Percentiles rank a stretch among this genome's conserved stretches.
Conservation (phyloP, 2,888 invertebrate genomes). For the Charanyca ferruginea region DNA sequence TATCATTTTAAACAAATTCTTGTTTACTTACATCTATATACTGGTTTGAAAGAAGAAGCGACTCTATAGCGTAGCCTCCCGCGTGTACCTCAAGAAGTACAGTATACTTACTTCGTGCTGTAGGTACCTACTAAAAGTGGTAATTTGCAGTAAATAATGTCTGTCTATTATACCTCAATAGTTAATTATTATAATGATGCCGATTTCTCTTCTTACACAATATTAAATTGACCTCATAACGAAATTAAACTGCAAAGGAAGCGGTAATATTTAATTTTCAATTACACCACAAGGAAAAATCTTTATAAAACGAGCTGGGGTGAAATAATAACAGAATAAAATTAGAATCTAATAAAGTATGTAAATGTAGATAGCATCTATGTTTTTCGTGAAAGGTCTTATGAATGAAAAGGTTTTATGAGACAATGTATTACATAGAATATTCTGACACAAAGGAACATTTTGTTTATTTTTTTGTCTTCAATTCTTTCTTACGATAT, state of each 20-base stretch:
- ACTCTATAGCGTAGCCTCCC: neutral
- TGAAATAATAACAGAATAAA: conserved; percentile 37
- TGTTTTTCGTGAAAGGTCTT: conserved; percentile 15
- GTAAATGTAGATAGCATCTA: conserved; percentile 3
- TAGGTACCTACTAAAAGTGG: too few relatives aligned
- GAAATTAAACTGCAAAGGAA: conserved; percentile 39
- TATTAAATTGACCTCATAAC: conserved; percentile 50
- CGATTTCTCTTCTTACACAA: conserved; percentile 38
- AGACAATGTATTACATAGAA: conserved; percentile 35
- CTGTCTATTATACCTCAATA: neutral
- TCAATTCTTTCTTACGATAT: conserved; percentile 30
- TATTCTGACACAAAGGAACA: conserved; percentile 45
- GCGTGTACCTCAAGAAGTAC: neutral
- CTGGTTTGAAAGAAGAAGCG: neutral
- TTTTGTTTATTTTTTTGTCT: conserved; percentile 38
- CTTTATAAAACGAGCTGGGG: conserved; percentile 15
- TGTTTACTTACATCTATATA: neutral
- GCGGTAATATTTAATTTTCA: conserved; percentile 54
- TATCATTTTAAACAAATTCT: too few relatives aligned
- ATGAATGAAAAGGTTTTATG: conserved; percentile 32
- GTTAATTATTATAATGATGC: conserved; percentile 24
- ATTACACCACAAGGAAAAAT: conserved; percentile 47
- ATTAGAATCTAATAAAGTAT: conserved; percentile 48
- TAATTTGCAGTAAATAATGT: neutral
- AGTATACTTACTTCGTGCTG: too few relatives aligned